Base-by-base conservation (phyloP, 2,113 vertebrate genomes). In the Anolis sagrei region DNA sequence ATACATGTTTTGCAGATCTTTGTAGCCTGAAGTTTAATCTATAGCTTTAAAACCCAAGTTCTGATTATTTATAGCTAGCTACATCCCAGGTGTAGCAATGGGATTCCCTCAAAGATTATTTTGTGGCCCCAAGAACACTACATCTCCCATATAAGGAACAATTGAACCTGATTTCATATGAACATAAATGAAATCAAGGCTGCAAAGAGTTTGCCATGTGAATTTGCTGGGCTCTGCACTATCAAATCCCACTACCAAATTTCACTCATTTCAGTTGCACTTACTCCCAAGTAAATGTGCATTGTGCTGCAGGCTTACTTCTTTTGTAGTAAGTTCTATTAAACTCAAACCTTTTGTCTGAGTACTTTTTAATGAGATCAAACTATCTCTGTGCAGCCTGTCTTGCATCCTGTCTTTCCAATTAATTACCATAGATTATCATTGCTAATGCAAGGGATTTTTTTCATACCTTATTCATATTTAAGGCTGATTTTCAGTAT, bases 361-460 rank as follows among this genome's bases (percentile, higher is more conserved):
- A 16, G 34, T 64, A 78, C 29, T 79, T 66, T 18, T 68, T 61
- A 29, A 49, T 32, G 32, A 72, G 27, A 49, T 49, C 29, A 66
- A n/a, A 34, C 68, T 16, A n/a, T 34, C 21, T n/a, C 13, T 72
- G 25, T 36, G n/a, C n/a, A 82, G 49, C 49, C 49, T 51, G 4
- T 25, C 29, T 23, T 66, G n/a, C 11, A 76, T 9, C 10, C 19
- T 75, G 9, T n/a, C 2, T 66, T 75, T 32, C 58, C 36, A 76
- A 76, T 62, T 70, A 70, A 70, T 81, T 66, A 23, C 16, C n/a
- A 81, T 25, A 81, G 82, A 39, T 79, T 34, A 82, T 48, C 76
- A n/a, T 19, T 27, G 34, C 39, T 29, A 48, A 25, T 78, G 51
- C 39, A 64, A 13, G 25, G 44, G 6, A 48, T 58, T 39, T 10